These are phyloP conservation scores for Aleiodes alternator DNA, from an alignment of 2,888 invertebrate genomes.

Conservation along the genomic window DNA sequence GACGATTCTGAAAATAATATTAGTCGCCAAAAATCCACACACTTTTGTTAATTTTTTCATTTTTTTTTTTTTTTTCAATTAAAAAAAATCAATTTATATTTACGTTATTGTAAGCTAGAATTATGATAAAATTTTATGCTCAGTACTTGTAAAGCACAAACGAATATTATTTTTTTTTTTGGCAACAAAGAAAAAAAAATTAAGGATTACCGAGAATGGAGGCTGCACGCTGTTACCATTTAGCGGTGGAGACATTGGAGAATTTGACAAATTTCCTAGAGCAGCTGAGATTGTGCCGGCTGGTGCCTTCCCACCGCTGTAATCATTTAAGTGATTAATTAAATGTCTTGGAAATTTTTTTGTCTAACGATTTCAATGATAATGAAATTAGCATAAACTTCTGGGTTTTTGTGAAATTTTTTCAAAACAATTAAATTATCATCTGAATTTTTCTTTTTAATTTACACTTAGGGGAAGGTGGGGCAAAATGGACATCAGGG, in stretches of 20 bases:
- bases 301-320: constrained; percentile 83
- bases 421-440: too few relatives aligned
- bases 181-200: not conserved
- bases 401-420: too few relatives aligned
- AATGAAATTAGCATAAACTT: too few relatives aligned
- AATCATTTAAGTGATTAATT: constrained; percentile 52
- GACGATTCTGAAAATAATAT: constrained; percentile 71
- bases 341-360: too few relatives aligned
- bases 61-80: constrained; percentile 33
- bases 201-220: constrained; percentile 82
- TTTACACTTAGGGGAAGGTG: too few relatives aligned
- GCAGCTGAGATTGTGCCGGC: constrained; percentile 86
- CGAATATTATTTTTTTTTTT: constrained; percentile 22
- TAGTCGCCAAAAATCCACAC: constrained; percentile 66
- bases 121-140: constrained; percentile 41
- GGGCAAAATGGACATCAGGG: too few relatives aligned
- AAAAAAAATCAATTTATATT: constrained; percentile 36
- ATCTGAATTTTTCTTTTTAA: too few relatives aligned
- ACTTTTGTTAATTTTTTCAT: constrained; percentile 47
- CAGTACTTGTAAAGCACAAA: constrained; percentile 30
- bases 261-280: constrained; percentile 75
- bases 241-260: constrained; percentile 81
- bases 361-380: too few relatives aligned
- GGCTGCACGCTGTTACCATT: constrained; percentile 79
- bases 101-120: not conserved